Evolutionary conservation across 2,797 vertebrate genomes (phyloP).

Genomic region (Myotis findleyi): DNA sequence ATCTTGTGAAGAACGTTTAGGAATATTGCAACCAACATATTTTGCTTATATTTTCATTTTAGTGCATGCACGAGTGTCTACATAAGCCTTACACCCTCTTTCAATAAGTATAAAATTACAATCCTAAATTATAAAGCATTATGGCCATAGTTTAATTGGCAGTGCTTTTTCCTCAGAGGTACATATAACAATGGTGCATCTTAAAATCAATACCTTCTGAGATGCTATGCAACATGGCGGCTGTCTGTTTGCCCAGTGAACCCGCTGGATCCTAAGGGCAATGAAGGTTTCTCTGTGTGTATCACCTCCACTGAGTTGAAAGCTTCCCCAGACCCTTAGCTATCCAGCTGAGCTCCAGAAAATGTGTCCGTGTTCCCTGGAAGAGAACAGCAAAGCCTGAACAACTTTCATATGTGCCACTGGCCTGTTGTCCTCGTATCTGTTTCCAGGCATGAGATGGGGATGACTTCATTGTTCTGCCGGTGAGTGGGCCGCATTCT

Average conservation of each 20-base stretch:
- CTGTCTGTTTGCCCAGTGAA: slow-evolving; percentile 54
- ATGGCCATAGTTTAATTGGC: slow-evolving; percentile 48
- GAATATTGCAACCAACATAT: neutral
- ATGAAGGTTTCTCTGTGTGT: slow-evolving; percentile 72
- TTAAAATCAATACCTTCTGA: slow-evolving; percentile 53
- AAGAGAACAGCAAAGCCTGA: slow-evolving; percentile 59
- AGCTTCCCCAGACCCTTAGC: slow-evolving; percentile 74
- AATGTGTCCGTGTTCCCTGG: slow-evolving; percentile 64
- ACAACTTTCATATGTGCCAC: slow-evolving; percentile 68
- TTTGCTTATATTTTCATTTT: slow-evolving; percentile 59
- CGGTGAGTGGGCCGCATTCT: slow-evolving; percentile 59
- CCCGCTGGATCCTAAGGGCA: slow-evolving; percentile 59
- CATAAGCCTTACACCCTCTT: slow-evolving; percentile 41
- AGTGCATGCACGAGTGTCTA: neutral
- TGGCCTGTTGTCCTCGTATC: slow-evolving; percentile 65
- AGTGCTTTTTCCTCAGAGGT: neutral
- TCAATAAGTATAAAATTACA: slow-evolving; percentile 11
- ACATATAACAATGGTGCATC: neutral
- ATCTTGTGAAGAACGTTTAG: neutral
- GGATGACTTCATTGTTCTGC: slow-evolving; percentile 69
- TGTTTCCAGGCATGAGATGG: slow-evolving; percentile 34
- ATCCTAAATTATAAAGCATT: slow-evolving; percentile 39
- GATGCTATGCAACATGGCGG: neutral
- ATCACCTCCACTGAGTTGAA: slow-evolving; percentile 54
- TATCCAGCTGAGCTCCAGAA: slow-evolving; percentile 61